Conservation (phyloP, 2,888 invertebrate genomes). For the Xestia ashworthii region DNA sequence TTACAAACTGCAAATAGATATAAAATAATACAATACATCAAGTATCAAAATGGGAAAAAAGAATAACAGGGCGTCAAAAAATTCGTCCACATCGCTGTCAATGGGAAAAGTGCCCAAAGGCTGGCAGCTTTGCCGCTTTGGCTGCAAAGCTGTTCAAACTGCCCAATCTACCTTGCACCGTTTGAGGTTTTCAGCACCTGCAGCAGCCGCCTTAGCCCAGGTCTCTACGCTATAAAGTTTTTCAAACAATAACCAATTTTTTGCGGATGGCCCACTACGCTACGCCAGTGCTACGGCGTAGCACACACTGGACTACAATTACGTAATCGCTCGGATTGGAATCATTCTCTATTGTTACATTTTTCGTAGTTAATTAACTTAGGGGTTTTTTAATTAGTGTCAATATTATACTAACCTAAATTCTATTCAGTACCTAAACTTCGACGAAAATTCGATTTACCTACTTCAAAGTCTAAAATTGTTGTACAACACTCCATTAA, state of each 20-base stretch:
- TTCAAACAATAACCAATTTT: not conserved
- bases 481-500: not conserved
- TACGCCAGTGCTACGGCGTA: constrained; percentile 45
- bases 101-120: too few relatives aligned
- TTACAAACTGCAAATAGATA: too few relatives aligned
- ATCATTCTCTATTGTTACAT: not conserved
- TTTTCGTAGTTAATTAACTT: not conserved
- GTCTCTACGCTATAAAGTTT: not conserved
- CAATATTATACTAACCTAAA: not conserved
- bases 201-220: too few relatives aligned
- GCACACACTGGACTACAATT: constrained; percentile 12
- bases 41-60: too few relatives aligned
- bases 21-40: too few relatives aligned
- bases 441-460: not conserved
- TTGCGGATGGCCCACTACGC: not conserved
- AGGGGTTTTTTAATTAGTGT: not conserved
- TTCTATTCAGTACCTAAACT: not conserved
- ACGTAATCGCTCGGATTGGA: not conserved
- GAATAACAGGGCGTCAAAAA: too few relatives aligned
- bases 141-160: too few relatives aligned
- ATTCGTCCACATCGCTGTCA: too few relatives aligned
- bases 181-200: too few relatives aligned
- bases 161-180: too few relatives aligned
- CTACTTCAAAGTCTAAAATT: not conserved
- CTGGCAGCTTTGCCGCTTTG: too few relatives aligned